Evolutionary conservation across 2,797 vertebrate genomes (phyloP).

Genomic region (Crenichthys baileyi): DNA sequence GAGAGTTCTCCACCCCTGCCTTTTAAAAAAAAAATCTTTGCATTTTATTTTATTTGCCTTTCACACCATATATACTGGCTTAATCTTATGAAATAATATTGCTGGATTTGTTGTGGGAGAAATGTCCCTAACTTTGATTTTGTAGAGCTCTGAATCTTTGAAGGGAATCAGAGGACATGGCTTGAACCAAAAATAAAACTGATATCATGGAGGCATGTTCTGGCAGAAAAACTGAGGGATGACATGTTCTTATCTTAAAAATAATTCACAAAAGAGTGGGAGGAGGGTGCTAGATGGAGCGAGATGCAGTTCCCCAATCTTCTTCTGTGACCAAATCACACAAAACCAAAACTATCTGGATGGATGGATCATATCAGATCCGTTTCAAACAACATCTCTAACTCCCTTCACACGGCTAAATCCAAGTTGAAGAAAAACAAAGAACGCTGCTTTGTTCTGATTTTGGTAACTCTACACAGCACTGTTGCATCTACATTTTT

Average conservation of each 20-base stretch:
- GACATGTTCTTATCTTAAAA: constrained; percentile 6
- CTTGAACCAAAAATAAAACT: not conserved
- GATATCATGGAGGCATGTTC: not conserved
- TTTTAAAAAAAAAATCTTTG: not conserved
- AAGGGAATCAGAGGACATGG: not conserved
- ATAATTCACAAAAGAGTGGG: constrained; percentile 2
- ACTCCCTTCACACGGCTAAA: not conserved
- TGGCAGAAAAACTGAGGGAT: constrained; percentile 16
- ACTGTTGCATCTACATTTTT: not conserved
- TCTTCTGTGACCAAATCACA: not conserved
- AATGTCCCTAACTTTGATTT: not conserved
- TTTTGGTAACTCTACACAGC: not conserved
- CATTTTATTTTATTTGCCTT: not conserved
- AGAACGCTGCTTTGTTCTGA: not conserved
- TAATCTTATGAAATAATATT: not conserved
- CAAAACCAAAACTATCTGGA: not conserved
- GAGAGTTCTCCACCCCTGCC: not conserved
- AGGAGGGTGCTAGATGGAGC: not conserved
- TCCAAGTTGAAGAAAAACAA: not conserved
- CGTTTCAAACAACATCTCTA: not conserved
- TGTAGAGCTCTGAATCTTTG: not conserved
- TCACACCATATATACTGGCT: not conserved
- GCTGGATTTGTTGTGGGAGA: not conserved
- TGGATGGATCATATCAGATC: not conserved
- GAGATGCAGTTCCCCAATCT: not conserved